Conservation (phyloP, 2,113 vertebrate species). For the Butorides virescens region DNA sequence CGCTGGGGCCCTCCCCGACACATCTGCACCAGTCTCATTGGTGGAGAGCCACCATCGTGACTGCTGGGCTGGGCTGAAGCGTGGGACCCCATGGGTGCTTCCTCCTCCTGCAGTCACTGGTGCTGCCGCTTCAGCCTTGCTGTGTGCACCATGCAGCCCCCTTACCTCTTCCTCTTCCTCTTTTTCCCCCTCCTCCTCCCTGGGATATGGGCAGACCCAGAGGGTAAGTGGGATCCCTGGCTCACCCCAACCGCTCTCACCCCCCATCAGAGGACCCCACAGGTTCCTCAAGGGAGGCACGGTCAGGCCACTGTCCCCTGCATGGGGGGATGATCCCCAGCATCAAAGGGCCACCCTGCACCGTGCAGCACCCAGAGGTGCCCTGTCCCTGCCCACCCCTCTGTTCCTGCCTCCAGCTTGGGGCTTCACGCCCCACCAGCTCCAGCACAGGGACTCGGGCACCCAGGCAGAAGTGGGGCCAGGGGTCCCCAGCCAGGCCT, state of each 20-base stretch:
- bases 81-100: neutral
- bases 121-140: neutral
- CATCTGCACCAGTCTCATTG: neutral
- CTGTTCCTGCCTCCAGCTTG: neutral
- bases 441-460: neutral
- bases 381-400: neutral
- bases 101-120: neutral
- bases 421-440: neutral
- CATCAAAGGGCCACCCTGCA: neutral
- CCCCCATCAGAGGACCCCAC: neutral
- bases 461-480: neutral
- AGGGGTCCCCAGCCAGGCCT: neutral
- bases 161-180: neutral
- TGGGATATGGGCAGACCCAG: neutral
- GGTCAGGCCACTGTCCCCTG: neutral
- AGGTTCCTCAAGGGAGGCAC: neutral
- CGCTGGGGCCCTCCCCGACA: neutral
- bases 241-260: neutral
- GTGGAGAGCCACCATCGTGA: neutral
- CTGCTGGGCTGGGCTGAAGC: neutral
- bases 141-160: neutral
- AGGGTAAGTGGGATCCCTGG: constrained; percentile 25
- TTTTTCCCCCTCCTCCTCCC: neutral
- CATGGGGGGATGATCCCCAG: neutral
- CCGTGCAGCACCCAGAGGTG: accelerated